These are phyloP conservation scores for Halichoeres trimaculatus DNA, from an alignment of 2,113 vertebrate species.

Conservation along the genomic window DNA sequence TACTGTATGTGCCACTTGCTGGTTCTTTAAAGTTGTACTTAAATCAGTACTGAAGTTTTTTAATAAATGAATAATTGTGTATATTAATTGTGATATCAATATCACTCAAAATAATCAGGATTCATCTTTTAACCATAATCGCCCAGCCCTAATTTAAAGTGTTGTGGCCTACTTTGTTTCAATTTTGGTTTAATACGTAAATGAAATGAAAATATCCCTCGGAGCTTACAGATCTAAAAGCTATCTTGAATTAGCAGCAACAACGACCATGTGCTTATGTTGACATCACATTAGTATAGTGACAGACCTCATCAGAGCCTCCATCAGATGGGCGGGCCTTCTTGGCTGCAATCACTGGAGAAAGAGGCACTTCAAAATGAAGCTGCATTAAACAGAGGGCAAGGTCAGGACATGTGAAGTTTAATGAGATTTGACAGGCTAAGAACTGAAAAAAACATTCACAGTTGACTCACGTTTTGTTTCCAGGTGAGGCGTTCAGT, in stretches of 20 bases:
- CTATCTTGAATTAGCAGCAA: neutral
- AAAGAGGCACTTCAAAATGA: conserved; percentile 96
- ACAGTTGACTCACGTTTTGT: conserved; percentile 85
- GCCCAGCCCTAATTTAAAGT: too few species aligned
- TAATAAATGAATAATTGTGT: too few species aligned
- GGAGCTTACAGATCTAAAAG: neutral
- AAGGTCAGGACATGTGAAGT: conserved; percentile 22
- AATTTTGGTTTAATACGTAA: neutral
- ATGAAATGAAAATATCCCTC: neutral
- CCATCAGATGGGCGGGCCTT: conserved; percentile 95
- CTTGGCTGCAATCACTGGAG: conserved; percentile 97
- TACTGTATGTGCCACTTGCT: too few species aligned
- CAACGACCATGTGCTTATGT: neutral
- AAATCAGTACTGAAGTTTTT: too few species aligned
- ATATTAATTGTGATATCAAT: too few species aligned
- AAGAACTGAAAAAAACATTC: neutral
- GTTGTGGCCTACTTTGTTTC: too few species aligned
- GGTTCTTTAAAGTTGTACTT: too few species aligned
- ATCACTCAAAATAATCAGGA: too few species aligned
- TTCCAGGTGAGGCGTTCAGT: conserved; percentile 94
- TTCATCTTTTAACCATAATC: too few species aligned
- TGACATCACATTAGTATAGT: neutral
- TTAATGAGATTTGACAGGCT: neutral
- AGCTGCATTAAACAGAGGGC: conserved; percentile 81
- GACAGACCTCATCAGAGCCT: conserved; percentile 94